These are phyloP conservation scores for Chionoecetes opilio DNA, from an alignment of 1,140 invertebrate genomes.

Conservation along the genomic window DNA sequence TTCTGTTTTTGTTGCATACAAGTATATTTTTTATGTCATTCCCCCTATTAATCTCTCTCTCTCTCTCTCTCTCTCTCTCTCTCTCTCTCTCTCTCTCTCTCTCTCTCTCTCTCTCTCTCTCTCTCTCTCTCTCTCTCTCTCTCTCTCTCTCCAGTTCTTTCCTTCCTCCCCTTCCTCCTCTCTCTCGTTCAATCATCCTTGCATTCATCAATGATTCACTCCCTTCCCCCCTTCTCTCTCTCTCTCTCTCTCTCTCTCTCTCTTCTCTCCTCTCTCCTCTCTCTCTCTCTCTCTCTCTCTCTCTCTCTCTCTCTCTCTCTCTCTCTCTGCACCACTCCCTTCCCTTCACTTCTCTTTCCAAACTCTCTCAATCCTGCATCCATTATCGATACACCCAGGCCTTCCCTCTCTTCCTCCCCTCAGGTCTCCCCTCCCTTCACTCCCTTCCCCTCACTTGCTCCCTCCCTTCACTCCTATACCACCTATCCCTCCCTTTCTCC, in stretches of 20 bases:
- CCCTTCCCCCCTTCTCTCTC: not conserved
- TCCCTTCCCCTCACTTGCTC: no score
- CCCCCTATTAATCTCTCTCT: not conserved
- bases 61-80: not conserved
- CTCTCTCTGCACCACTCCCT: not conserved
- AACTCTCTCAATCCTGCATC: not conserved
- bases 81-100: conserved; percentile 24
- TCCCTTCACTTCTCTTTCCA: conserved; percentile 10
- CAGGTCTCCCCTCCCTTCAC: no score
- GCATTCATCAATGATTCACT: conserved; percentile 20
- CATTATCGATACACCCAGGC: not conserved
- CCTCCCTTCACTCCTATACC: no score
- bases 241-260: conserved; percentile 22
- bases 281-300: not conserved
- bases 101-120: conserved; percentile 22
- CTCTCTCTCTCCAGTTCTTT: not conserved
- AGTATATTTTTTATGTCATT: no score
- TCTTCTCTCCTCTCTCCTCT: not conserved
- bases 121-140: not conserved
- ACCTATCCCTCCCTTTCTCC: no score
- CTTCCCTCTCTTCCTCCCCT: not conserved
- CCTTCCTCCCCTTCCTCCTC: not conserved
- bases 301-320: not conserved
- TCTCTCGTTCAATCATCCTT: not conserved
- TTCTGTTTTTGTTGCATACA: no score